Evolutionary conservation across 2,888 invertebrate genomes (phyloP), one percentile per base, ranked within the genome.

Genomic region (Stenoptilia bipunctidactyla): DNA sequence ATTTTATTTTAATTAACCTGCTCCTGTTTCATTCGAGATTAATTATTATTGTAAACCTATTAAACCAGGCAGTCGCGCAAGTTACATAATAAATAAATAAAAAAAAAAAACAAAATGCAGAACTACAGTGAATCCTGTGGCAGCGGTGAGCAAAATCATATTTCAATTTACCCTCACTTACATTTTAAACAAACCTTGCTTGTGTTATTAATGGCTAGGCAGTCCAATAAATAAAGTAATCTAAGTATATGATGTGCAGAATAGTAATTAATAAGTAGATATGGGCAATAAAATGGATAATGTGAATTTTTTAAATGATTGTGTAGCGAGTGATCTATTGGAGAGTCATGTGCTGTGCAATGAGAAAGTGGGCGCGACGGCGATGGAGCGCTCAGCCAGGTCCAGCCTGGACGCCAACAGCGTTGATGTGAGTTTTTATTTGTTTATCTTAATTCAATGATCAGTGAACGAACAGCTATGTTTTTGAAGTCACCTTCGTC

Each of bases 321-420:
- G 56, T 66, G 64, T 66, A 83, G 83, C 76, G 49, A 82, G 76
- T 66, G 83, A 82, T 66, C 66, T 82, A 55, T 67, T 83, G 74
- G 83, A 76, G 12, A 34, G 74, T 73, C 79, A 83, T 80, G 82
- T 70, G 50, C 66, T 79, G 67, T 71, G 67, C 40, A 69, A 72
- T 59, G 73, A 77, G 59, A 79, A 79, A 62, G 60, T 66, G 48
- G 57, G 50, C 46, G 69, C 58, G 48, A 68, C 72, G 43, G 55
- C 69, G 40, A 82, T 82, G 82, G 79, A 76, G 58, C 63, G 69
- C 58, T 83, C 80, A 45, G 60, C 68, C 46, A 66, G 76, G 52
- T 76, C 80, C 47, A 80, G 77, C 48, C 62, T 82, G 43, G 82
- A 72, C 48, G 79, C 67, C 46, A 74, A 79, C 56, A 85, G 85